Conservation (phyloP, 2,888 invertebrate genomes). For the Camptogramma bilineatum region DNA sequence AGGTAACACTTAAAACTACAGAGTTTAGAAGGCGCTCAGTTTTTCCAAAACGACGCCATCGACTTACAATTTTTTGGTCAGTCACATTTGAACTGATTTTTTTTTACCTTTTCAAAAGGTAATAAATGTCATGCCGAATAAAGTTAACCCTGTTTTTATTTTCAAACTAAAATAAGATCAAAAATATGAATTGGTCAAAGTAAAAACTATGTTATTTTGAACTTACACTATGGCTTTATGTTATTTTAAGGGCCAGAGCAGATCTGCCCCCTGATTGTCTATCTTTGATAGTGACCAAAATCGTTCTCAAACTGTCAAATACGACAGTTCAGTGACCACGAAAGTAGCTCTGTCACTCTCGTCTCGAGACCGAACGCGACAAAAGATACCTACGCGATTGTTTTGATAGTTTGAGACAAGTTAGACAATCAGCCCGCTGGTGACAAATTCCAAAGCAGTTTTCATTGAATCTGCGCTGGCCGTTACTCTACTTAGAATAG, state of each 20-base stretch:
- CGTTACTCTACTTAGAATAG: conserved; percentile 65
- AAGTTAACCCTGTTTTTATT: conserved; percentile 30
- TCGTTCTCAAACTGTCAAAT: too few species aligned
- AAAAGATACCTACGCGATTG: too few species aligned
- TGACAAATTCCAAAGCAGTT: background rate
- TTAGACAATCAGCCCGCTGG: too few species aligned
- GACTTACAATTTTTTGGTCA: conserved; percentile 4
- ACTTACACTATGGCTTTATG: conserved; percentile 58
- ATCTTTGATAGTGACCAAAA: too few species aligned
- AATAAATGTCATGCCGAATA: conserved; percentile 17
- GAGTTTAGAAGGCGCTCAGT: conserved; percentile 10
- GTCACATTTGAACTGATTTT: conserved; percentile 6
- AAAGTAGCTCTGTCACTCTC: too few species aligned
- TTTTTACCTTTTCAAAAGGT: conserved; percentile 37
- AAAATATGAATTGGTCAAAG: conserved; percentile 51
- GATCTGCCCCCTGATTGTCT: too few species aligned
- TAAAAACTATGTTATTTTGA: conserved; percentile 50
- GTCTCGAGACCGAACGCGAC: too few species aligned
- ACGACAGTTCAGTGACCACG: too few species aligned
- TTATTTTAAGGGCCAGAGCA: conserved; percentile 10
- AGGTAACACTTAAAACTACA: conserved; percentile 27
- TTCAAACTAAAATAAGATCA: conserved; percentile 35
- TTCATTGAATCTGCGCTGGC: conserved; percentile 9
- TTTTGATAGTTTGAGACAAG: too few species aligned
- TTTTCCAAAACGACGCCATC: conserved; percentile 22